phyloP scores from a whole-genome alignment of 2,113 vertebrate genomes.

The Rhynchomys soricoides region DNA sequence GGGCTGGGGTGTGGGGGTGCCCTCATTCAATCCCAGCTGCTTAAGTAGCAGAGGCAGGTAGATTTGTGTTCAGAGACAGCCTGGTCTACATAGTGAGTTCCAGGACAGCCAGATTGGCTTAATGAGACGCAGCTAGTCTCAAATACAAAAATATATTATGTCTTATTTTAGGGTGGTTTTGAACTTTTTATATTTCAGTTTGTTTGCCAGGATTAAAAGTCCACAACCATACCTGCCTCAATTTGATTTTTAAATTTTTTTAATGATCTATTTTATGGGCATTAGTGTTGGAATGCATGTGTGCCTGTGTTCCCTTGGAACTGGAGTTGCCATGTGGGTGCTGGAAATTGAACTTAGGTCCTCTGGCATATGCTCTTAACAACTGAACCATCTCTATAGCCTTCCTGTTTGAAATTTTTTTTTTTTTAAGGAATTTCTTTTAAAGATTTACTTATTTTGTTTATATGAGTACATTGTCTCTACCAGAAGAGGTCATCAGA shows the following conservation, averaged over 20 bases:
- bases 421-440: too few relatives aligned
- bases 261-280: too few relatives aligned
- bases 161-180: not conserved
- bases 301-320: too few relatives aligned
- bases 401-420: conserved; percentile 12
- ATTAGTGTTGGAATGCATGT: too few relatives aligned
- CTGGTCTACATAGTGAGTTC: not conserved
- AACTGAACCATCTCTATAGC: too few relatives aligned
- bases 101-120: not conserved
- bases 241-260: not conserved
- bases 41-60: not conserved
- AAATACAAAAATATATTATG: conserved; percentile 35
- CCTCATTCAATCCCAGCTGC: not conserved
- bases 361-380: too few relatives aligned
- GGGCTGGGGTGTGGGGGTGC: not conserved
- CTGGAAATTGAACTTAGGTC: too few relatives aligned
- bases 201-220: not conserved
- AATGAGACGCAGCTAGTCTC: not conserved
- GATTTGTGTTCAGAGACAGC: not conserved
- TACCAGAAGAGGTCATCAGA: too few relatives aligned
- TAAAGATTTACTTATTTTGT: too few relatives aligned
- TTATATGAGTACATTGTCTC: too few relatives aligned
- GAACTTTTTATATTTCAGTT: not conserved
- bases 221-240: not conserved
- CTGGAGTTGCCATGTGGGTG: too few relatives aligned